These are phyloP conservation scores for Camponotus pennsylvanicus DNA, from an alignment of 1,140 invertebrate genomes.

Conservation along the genomic window DNA sequence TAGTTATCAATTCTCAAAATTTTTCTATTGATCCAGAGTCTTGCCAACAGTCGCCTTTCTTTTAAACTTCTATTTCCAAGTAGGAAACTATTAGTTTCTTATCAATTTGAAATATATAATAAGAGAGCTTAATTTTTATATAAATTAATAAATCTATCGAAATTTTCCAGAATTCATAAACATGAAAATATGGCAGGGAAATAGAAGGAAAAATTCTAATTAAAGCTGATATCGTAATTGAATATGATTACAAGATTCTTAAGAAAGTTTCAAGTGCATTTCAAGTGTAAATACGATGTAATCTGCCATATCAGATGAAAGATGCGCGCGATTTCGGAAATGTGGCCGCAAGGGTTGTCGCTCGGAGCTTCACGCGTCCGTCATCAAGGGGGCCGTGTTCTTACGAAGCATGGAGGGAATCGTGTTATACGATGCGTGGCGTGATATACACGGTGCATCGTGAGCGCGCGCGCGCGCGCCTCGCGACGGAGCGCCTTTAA, in stretches of 20 bases:
- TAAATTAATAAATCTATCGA: too few species aligned
- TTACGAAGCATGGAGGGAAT: slow-evolving; percentile 74
- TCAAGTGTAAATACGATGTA: background rate
- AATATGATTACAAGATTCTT: background rate
- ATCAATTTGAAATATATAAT: too few species aligned
- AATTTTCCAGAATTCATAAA: too few species aligned
- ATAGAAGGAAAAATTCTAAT: too few species aligned
- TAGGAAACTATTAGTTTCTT: too few species aligned
- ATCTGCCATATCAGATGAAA: background rate
- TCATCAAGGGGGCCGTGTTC: slow-evolving; percentile 45
- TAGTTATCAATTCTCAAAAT: too few species aligned
- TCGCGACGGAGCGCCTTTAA: slow-evolving; percentile 72
- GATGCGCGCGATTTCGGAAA: slow-evolving; percentile 9
- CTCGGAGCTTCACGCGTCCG: background rate
- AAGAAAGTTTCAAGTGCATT: background rate
- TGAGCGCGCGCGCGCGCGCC: background rate
- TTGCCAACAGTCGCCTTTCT: too few species aligned
- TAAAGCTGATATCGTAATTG: too few species aligned
- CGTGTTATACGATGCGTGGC: slow-evolving; percentile 26
- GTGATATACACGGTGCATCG: slow-evolving; percentile 3
- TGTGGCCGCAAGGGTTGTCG: slow-evolving; percentile 30
- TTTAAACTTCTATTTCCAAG: too few species aligned
- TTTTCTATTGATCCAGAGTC: too few species aligned
- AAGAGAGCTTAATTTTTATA: too few species aligned
- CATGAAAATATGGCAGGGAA: too few species aligned